Conservation (phyloP, 92 coral and sea anemone genomes). For the Epizoanthus rinbou region DNA sequence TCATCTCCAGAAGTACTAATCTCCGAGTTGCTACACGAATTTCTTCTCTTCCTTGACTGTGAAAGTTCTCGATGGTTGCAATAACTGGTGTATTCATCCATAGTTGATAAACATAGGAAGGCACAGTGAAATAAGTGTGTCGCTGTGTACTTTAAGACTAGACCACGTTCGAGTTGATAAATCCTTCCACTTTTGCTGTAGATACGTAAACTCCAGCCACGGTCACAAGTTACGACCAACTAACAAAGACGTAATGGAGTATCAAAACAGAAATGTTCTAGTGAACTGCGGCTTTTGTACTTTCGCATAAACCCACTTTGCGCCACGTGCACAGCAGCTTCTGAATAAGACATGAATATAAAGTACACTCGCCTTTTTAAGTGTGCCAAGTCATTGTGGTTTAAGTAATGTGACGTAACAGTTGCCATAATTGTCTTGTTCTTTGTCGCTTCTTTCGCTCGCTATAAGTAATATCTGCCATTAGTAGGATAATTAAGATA, state of each 20-base stretch:
- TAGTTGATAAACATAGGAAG: not conserved
- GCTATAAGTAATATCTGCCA: no score
- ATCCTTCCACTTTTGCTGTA: not conserved
- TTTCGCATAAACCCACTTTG: no score
- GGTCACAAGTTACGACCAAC: not conserved
- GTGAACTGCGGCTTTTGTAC: not conserved
- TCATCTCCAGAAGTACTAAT: slow-evolving; percentile 36
- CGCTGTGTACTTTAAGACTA: not conserved
- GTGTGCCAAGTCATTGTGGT: slow-evolving; percentile 1
- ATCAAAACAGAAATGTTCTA: not conserved
- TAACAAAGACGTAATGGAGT: not conserved
- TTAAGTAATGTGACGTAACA: slow-evolving; percentile 30
- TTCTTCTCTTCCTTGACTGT: slow-evolving; percentile 6
- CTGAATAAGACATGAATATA: not conserved
- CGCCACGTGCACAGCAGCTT: not conserved
- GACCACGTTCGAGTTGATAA: not conserved
- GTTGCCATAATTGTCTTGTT: not conserved
- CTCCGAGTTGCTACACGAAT: slow-evolving; percentile 21
- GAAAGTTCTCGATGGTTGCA: slow-evolving; percentile 31
- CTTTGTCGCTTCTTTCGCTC: no score
- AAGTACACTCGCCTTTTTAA: not conserved
- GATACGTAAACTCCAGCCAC: not conserved
- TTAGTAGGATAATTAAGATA: no score
- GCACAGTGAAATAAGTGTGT: no score
- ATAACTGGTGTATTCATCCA: slow-evolving; percentile 19